Conservation (phyloP, 2,797 vertebrate genomes). For the Hydrocynus forskahlii region DNA sequence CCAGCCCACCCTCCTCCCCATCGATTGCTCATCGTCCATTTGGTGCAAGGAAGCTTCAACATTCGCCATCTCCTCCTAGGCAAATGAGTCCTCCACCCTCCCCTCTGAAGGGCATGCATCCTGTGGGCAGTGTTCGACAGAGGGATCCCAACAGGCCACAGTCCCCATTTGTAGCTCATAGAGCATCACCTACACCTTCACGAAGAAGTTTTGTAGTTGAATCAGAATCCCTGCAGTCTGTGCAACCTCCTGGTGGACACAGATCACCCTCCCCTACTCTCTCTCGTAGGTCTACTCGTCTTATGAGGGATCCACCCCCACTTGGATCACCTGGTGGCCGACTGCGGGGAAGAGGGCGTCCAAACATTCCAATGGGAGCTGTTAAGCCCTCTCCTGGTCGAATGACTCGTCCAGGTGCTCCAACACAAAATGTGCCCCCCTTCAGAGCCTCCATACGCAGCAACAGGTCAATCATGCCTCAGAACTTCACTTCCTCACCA, state of each 20-base stretch:
- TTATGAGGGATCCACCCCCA: constrained; percentile 74
- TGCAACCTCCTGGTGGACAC: constrained; percentile 61
- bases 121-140: constrained; percentile 23
- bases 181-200: constrained; percentile 65
- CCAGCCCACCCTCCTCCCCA: constrained; percentile 68
- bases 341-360: constrained; percentile 62
- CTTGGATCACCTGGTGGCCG: constrained; percentile 60
- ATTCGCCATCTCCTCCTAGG: constrained; percentile 54
- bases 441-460: constrained; percentile 76
- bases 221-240: constrained; percentile 58
- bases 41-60: constrained; percentile 57
- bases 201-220: constrained; percentile 66
- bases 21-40: constrained; percentile 60
- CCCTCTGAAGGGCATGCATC: constrained; percentile 66
- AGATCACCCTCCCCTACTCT: constrained; percentile 71
- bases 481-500: constrained; percentile 55
- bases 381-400: constrained; percentile 79
- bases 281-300: constrained; percentile 76
- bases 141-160: constrained; percentile 28
- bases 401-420: constrained; percentile 73
- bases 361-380: constrained; percentile 77
- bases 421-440: constrained; percentile 79
- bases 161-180: constrained; percentile 44
- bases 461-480: constrained; percentile 69
- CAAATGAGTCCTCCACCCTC: constrained; percentile 67